These are phyloP conservation scores for Aricia agestis DNA, from an alignment of 1,140 invertebrate genomes.

Conservation along the genomic window DNA sequence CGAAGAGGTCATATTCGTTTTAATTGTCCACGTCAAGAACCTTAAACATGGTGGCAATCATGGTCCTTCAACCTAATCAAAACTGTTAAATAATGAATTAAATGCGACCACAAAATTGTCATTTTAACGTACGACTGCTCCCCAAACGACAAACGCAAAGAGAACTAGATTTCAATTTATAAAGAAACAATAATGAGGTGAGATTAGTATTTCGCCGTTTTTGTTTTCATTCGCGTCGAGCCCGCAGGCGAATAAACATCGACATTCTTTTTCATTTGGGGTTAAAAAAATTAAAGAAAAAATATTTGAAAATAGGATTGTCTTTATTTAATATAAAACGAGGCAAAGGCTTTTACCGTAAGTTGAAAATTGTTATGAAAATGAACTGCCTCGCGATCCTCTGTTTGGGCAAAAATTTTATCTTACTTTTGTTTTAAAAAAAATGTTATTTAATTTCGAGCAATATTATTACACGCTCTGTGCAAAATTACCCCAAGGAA, in stretches of 20 bases:
- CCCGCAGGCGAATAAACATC: conserved; percentile 2
- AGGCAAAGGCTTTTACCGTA: conserved; percentile 29
- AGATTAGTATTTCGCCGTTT: not conserved
- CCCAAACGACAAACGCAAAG: not conserved
- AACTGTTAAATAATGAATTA: no score
- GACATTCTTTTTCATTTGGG: not conserved
- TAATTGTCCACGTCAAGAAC: no score
- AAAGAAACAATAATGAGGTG: not conserved
- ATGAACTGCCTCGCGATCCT: conserved; percentile 56
- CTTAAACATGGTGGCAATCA: no score
- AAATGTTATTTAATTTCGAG: conserved; percentile 73
- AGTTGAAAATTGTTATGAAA: conserved; percentile 61
- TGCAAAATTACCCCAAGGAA: conserved; percentile 70
- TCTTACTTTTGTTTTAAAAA: conserved; percentile 72
- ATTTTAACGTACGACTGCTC: not conserved
- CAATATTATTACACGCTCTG: conserved; percentile 74
- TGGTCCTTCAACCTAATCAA: no score
- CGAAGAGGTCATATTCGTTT: no score
- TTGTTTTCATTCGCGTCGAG: not conserved
- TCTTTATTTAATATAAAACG: conserved; percentile 23
- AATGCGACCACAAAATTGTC: not conserved
- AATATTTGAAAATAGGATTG: conserved; percentile 9
- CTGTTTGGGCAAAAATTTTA: conserved; percentile 57
- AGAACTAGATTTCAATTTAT: not conserved
- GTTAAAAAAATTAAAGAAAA: conserved; percentile 11